Evolutionary conservation across 2,888 invertebrate genomes (phyloP).

Genomic region (Drosophila acutilabella): DNA sequence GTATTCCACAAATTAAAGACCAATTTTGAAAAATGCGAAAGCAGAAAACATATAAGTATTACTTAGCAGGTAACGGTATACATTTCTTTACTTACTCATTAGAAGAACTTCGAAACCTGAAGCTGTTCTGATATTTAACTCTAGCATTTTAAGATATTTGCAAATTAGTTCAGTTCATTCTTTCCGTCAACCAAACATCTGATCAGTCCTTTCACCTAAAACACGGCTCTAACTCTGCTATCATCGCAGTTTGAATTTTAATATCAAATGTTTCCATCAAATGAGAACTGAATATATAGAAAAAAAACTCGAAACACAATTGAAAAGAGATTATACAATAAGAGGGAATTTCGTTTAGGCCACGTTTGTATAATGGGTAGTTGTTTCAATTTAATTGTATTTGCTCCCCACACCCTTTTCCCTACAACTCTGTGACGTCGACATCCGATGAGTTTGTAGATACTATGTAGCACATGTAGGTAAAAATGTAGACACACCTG

Average conservation of each 20-base stretch:
- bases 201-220: too few species aligned
- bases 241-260: neutral
- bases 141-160: too few species aligned
- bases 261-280: slow-evolving; percentile 4
- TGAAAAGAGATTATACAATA: slow-evolving; percentile 43
- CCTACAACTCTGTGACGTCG: slow-evolving; percentile 31
- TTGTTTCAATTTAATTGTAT: slow-evolving; percentile 66
- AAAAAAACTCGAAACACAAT: slow-evolving; percentile 25
- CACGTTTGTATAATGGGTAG: slow-evolving; percentile 44
- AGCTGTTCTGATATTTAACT: too few species aligned
- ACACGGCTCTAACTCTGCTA: neutral
- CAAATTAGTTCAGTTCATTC: too few species aligned
- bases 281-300: slow-evolving; percentile 11
- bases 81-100: too few species aligned
- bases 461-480: slow-evolving; percentile 11
- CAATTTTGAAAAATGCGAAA: too few species aligned
- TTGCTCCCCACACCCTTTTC: slow-evolving; percentile 3
- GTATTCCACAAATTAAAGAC: too few species aligned
- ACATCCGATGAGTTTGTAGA: slow-evolving; percentile 20
- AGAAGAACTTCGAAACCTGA: too few species aligned
- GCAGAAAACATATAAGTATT: too few species aligned
- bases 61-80: too few species aligned
- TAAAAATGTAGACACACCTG: slow-evolving; percentile 55
- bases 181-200: too few species aligned
- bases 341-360: slow-evolving; percentile 51